Base-by-base conservation (phyloP, 2,113 vertebrate genomes). In the Pseudorasbora parva region DNA sequence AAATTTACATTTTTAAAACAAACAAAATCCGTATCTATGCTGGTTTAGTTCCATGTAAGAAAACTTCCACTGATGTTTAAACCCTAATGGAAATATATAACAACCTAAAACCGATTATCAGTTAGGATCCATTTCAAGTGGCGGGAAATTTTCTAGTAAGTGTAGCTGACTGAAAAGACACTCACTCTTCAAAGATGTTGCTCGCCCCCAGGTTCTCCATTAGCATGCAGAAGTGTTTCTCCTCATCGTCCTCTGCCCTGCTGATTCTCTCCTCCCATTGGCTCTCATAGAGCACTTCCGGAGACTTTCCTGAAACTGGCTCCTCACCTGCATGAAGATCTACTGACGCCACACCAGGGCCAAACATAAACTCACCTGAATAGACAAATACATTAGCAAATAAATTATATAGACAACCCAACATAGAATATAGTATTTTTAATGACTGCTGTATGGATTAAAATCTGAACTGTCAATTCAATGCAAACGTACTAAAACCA, bases 131-230 rank as follows among this genome's bases (percentile, higher is more conserved):
- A 47, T 73, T 47, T 45, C 33, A 80, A 41, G 62, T 11, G 0
- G 23, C 7, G 8, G 41, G 6, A 15, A 4, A 37, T 41, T 33
- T 37, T 74, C 59, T 11, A 73, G 43, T n/a, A 33, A 74, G 2
- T 19, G 23, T 69, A 30, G 60, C 41, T 85, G 21, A 56, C 30
- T 47, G 37, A 78, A 49, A 37, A 57, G 41, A 47, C 25, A 74
- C 96, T 96, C 93, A 98, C 97, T 97, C 95, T 89, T 97, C 93
- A 88, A 97, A 93, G 86, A 96, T 82, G 0, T 88, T 96, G 76
- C 92, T 94, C 57, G 95, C 96, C 82, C 96, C 97, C 4, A 99
- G 93, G 23, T 68, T 93, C 74, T 97, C 95, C 95, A 98, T 96
- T 10, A 98, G 92, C 91, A 90, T 90, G 84, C 91, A 91, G 88